A percentile compares a stretch with the other conserved stretches of the same genome.
These are phyloP conservation scores for Pelusios castaneus DNA, from an alignment of 2,113 vertebrate species.

Conservation along the genomic window DNA sequence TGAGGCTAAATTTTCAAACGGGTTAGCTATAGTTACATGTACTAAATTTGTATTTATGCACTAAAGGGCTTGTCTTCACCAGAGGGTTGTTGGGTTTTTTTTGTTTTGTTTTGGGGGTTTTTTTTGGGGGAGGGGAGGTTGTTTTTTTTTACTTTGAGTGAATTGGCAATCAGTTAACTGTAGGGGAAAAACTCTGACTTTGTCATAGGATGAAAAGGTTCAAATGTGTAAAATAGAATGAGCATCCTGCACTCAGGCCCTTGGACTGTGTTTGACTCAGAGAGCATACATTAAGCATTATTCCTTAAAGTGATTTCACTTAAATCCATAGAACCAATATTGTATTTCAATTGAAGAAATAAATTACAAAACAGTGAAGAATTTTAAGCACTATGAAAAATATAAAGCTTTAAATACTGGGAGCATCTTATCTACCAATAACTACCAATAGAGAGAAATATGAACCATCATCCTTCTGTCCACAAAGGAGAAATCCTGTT, in stretches of 20 bases:
- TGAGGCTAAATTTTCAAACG: neutral
- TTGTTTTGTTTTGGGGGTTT: too few relatives aligned
- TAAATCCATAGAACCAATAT: neutral
- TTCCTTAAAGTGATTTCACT: neutral
- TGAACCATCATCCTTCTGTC: neutral
- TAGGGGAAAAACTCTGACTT: neutral
- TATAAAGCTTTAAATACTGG: neutral
- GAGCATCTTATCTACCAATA: neutral
- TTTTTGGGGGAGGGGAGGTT: too few relatives aligned
- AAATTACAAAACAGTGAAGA: neutral
- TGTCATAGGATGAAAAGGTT: neutral
- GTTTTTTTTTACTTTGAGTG: neutral
- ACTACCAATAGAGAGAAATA: neutral
- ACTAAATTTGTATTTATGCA: rapidly evolving
- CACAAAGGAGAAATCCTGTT: neutral
- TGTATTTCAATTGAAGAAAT: neutral
- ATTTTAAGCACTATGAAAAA: neutral
- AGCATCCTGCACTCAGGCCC: neutral
- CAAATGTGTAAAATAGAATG: neutral
- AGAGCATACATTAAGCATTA: neutral
- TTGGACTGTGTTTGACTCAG: neutral
- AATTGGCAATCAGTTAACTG: neutral
- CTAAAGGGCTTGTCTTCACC: neutral
- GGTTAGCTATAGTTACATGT: rapidly evolving
- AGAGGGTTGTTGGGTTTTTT: too few relatives aligned